phyloP scores from a whole-genome alignment of 2,888 invertebrate genomes.

The Drosophila melanosoma region DNA sequence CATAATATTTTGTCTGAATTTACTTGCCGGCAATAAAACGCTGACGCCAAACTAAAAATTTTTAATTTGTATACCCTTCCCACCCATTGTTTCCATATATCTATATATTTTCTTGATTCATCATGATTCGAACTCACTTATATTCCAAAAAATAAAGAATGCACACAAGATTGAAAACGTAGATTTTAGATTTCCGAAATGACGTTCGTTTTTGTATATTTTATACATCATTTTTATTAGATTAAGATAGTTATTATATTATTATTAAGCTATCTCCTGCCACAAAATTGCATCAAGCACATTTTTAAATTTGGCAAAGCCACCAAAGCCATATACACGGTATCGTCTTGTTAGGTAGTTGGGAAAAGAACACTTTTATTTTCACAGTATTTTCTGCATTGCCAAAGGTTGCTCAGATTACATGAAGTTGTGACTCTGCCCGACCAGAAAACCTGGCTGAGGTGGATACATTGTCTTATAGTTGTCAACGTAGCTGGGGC shows the following conservation, averaged over 20 bases:
- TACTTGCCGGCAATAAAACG: slow-evolving; percentile 50
- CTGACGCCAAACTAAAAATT: slow-evolving; percentile 59
- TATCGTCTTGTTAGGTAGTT: not conserved
- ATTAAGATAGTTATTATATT: not conserved
- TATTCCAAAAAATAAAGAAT: not conserved
- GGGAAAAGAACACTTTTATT: not conserved
- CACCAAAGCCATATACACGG: not conserved
- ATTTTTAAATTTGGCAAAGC: not conserved
- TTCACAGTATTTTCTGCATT: slow-evolving; percentile 13
- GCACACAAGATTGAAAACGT: not conserved
- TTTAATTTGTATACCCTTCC: slow-evolving; percentile 5
- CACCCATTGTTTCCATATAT: not conserved
- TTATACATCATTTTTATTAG: not conserved
- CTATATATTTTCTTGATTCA: not conserved
- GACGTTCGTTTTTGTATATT: not conserved
- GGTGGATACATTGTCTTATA: slow-evolving; percentile 25
- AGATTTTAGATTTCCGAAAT: not conserved
- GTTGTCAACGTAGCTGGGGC: slow-evolving; percentile 48
- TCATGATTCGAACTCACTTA: not conserved
- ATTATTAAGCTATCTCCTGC: not conserved
- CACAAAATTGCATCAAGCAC: not conserved
- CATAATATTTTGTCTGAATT: slow-evolving; percentile 55
- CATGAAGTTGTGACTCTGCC: slow-evolving; percentile 18
- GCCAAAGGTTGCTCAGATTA: slow-evolving; percentile 49
- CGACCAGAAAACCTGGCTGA: slow-evolving; percentile 26